phyloP scores from a whole-genome alignment of 2,797 vertebrate species.

The Gambelia wislizenii region DNA sequence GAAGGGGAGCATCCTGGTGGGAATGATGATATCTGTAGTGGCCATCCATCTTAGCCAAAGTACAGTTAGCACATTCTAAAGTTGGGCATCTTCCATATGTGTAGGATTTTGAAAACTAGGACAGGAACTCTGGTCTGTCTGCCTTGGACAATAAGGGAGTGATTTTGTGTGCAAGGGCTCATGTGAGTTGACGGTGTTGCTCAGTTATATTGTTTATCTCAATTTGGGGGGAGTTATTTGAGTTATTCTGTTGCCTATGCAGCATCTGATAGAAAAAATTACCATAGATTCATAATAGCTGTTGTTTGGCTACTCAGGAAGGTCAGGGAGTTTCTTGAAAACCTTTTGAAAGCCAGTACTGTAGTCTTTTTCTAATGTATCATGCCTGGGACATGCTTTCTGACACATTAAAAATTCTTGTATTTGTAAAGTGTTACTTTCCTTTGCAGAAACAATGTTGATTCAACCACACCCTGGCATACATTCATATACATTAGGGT shows the following conservation, averaged over 20 bases:
- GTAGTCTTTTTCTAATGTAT: neutral
- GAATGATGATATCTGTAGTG: no score
- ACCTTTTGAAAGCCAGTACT: neutral
- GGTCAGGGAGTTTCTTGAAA: neutral
- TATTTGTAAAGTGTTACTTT: conserved; percentile 12
- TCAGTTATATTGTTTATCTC: neutral
- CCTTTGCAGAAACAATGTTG: conserved; percentile 24
- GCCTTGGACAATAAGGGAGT: neutral
- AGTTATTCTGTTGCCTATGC: neutral
- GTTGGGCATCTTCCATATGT: neutral
- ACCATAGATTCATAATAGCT: neutral
- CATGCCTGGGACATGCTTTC: neutral
- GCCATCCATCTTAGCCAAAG: neutral
- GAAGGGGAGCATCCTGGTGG: neutral
- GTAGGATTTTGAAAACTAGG: neutral
- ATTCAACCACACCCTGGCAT: neutral
- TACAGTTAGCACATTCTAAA: neutral
- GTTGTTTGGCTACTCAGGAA: neutral
- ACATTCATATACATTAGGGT: neutral
- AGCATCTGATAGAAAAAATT: neutral
- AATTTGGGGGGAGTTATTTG: neutral
- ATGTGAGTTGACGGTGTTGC: neutral
- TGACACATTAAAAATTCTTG: conserved; percentile 20
- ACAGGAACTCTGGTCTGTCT: neutral
- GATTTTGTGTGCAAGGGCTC: no score